A percentile compares a stretch with the other conserved stretches of the same genome.
Evolutionary conservation across 2,888 invertebrate species (phyloP).

Genomic region (Clivina fossor): DNA sequence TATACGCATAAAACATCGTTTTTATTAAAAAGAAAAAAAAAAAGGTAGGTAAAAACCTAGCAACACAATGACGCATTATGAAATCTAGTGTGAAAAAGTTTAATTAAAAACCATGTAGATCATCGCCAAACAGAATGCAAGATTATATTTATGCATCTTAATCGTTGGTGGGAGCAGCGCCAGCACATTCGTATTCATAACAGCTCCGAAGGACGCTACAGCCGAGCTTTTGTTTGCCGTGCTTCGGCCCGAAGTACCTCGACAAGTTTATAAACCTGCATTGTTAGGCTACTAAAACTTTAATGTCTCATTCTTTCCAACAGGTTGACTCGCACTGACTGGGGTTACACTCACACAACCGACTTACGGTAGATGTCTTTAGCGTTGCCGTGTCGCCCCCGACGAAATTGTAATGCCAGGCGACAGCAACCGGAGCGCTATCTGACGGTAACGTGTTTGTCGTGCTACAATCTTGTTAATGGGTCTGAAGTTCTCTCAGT

Average conservation of each 20-base stretch:
- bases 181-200: conserved; percentile 19
- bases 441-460: too few species aligned
- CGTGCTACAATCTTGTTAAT: too few species aligned
- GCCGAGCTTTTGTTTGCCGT: background rate
- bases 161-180: too few species aligned
- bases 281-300: conserved; percentile 34
- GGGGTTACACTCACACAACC: background rate
- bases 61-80: too few species aligned
- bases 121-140: background rate
- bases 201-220: too few species aligned
- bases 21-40: too few species aligned
- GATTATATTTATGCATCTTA: conserved; percentile 16
- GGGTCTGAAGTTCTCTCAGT: too few species aligned
- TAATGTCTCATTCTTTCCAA: conserved; percentile 35
- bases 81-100: too few species aligned
- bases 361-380: background rate
- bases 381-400: background rate
- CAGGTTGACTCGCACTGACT: conserved; percentile 30
- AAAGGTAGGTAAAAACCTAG: too few species aligned
- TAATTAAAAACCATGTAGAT: too few species aligned
- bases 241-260: background rate
- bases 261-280: conserved; percentile 35
- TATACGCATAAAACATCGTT: too few species aligned
- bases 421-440: too few species aligned
- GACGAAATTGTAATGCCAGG: conserved; percentile 4